Evolutionary conservation across 2,113 vertebrate genomes (phyloP).

Genomic region (Psophia crepitans): DNA sequence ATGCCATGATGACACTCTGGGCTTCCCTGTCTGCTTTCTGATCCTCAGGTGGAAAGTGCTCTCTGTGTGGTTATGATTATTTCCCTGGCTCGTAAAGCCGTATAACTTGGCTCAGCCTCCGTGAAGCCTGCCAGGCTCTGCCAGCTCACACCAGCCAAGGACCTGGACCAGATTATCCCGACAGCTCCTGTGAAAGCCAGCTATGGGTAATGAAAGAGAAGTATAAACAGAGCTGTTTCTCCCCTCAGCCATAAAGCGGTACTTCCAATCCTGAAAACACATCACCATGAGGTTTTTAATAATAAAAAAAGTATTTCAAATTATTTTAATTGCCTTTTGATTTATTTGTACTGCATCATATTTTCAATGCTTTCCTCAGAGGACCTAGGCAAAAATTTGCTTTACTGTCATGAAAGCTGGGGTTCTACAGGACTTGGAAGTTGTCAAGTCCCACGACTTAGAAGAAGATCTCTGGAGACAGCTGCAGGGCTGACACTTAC

Average conservation of each 20-base stretch:
- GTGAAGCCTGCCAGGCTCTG: not conserved
- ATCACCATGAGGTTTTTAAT: not conserved
- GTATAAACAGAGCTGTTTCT: not conserved
- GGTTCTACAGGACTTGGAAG: not conserved
- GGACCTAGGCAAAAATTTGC: not conserved
- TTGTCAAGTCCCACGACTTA: not conserved
- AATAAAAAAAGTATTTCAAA: not conserved
- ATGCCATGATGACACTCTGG: not conserved
- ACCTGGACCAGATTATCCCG: not conserved
- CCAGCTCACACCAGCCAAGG: not conserved
- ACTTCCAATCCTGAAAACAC: not conserved
- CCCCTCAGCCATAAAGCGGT: not conserved
- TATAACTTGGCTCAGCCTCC: not conserved
- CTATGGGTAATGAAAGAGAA: not conserved
- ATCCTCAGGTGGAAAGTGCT: not conserved
- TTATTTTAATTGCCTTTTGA: not conserved
- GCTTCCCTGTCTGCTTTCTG: not conserved
- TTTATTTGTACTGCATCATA: not conserved
- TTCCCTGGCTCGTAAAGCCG: not conserved
- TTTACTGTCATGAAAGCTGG: not conserved
- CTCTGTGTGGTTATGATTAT: not conserved
- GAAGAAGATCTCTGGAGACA: not conserved
- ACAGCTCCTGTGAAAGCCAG: not conserved
- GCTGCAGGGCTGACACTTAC: not conserved
- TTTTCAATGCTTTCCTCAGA: not conserved